These are phyloP conservation scores for Plecturocebus donacophilus DNA, from an alignment of 2,113 vertebrate species.

Conservation along the genomic window DNA sequence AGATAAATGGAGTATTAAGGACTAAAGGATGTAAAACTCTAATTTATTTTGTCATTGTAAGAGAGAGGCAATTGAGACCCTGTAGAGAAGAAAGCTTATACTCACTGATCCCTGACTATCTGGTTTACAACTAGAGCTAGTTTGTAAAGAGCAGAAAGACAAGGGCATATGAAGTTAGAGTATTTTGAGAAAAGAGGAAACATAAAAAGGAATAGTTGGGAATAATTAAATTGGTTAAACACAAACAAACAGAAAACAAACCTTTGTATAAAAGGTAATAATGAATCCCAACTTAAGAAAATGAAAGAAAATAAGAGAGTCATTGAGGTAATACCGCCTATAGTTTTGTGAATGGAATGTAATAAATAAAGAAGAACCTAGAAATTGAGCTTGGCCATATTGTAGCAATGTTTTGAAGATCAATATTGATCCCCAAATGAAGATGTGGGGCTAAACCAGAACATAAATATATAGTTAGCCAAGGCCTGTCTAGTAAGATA, in stretches of 20 bases:
- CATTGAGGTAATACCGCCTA: not conserved
- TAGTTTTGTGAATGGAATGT: not conserved
- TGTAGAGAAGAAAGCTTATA: not conserved
- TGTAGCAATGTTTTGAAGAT: not conserved
- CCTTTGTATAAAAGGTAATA: not conserved
- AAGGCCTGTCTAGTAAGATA: not conserved
- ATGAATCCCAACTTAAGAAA: not conserved
- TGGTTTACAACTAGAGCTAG: constrained; percentile 22
- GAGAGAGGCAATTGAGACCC: not conserved
- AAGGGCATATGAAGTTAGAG: not conserved
- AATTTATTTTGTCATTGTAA: constrained; percentile 57
- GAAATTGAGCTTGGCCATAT: not conserved
- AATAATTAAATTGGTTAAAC: constrained; percentile 17
- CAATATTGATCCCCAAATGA: not conserved
- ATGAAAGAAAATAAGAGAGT: not conserved
- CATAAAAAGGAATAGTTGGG: not conserved
- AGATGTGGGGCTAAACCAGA: not conserved
- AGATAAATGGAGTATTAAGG: constrained; percentile 50
- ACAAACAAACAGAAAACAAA: not conserved
- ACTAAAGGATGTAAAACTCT: constrained; percentile 39
- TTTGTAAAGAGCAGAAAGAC: constrained; percentile 38
- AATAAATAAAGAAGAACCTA: not conserved
- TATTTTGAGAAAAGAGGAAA: not conserved
- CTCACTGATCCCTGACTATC: constrained; percentile 45
- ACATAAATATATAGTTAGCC: not conserved